Conservation (phyloP, 2,797 vertebrate species). For the Forpus xanthops region DNA sequence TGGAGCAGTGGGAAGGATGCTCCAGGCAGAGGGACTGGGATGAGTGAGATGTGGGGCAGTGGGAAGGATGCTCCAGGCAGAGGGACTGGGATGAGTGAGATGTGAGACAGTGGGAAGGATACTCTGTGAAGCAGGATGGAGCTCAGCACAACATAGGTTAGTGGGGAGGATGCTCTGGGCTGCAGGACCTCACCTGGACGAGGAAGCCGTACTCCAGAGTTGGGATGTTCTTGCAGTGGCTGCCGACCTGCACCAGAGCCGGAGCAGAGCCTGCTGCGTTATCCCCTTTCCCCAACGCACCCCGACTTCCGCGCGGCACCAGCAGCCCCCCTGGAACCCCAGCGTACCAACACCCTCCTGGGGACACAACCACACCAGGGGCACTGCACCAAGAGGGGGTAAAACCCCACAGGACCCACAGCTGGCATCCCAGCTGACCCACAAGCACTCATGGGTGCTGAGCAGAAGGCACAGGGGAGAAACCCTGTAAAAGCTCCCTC, state of each 20-base stretch:
- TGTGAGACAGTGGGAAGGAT: background rate
- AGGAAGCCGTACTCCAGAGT: constrained; percentile 98
- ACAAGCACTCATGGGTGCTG: background rate
- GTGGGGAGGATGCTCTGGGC: background rate
- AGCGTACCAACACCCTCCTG: rapidly evolving
- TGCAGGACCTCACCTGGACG: constrained; percentile 85
- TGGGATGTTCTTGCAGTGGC: constrained; percentile 98
- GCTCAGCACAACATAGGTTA: background rate
- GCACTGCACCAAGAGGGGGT: rapidly evolving
- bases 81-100: rapidly evolving
- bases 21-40: background rate
- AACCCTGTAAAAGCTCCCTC: background rate
- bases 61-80: background rate
- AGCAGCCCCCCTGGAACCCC: rapidly evolving
- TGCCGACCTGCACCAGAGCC: constrained; percentile 90
- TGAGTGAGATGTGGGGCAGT: background rate
- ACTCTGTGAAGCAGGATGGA: background rate
- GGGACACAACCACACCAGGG: rapidly evolving
- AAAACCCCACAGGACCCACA: rapidly evolving
- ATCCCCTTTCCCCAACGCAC: background rate
- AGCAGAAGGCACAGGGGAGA: background rate
- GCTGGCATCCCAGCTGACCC: rapidly evolving
- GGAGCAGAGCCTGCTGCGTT: background rate
- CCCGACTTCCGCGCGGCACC: background rate
- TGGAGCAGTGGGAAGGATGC: background rate